Conservation (phyloP, 2,113 vertebrate species). For the Amphilophus citrinellus region DNA sequence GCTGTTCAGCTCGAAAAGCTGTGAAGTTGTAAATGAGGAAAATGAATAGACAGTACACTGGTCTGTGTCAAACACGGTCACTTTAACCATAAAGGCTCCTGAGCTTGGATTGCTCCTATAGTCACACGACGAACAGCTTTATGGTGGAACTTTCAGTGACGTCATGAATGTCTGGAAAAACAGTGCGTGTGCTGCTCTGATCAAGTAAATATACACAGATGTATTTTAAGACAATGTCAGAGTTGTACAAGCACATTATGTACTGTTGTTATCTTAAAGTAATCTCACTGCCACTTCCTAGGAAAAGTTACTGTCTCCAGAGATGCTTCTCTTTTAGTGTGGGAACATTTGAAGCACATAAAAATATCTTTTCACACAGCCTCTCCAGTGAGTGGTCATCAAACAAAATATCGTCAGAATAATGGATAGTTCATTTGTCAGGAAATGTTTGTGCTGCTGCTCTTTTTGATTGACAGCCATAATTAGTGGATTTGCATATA, state of each 20-base stretch:
- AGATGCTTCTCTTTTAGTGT: neutral
- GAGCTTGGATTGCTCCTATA: neutral
- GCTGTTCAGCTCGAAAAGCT: too few species aligned
- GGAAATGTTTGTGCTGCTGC: neutral
- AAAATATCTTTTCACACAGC: slow-evolving; percentile 9
- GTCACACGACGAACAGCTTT: neutral
- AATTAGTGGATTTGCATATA: neutral
- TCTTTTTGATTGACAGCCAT: too few species aligned
- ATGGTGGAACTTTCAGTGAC: neutral
- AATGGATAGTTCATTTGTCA: neutral
- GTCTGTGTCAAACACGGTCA: neutral
- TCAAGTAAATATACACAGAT: neutral
- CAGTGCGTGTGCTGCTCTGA: neutral
- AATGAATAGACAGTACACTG: neutral
- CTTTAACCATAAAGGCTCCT: neutral
- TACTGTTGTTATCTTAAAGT: neutral
- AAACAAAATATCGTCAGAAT: slow-evolving; percentile 2
- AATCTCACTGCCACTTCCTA: neutral
- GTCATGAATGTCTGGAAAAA: neutral
- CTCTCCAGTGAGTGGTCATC: neutral
- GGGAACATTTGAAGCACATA: neutral
- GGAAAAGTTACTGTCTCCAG: slow-evolving; percentile 18
- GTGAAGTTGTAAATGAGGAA: too few species aligned
- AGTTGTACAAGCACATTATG: neutral
- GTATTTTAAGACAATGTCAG: neutral